A percentile compares a stretch with the other conserved stretches of the same genome.
Evolutionary conservation across 2,113 vertebrate genomes (phyloP).

Genomic region (Oreamnos americanus): DNA sequence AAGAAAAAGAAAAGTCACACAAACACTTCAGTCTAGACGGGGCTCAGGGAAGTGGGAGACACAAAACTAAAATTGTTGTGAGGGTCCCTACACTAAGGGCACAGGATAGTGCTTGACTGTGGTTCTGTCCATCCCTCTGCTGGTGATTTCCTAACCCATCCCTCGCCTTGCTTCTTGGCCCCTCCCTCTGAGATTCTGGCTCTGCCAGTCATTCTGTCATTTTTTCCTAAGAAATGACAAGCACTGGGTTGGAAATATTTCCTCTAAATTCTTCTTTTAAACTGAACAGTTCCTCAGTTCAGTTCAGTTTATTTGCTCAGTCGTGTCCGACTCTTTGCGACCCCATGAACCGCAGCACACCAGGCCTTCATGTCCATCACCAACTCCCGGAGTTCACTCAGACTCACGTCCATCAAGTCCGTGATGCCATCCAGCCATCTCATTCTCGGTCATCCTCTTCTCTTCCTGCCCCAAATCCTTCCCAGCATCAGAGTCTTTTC

Average conservation of each 20-base stretch:
- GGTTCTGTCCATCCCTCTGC: neutral
- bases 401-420: too few species aligned
- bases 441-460: too few species aligned
- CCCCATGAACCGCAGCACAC: too few species aligned
- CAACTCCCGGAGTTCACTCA: too few species aligned
- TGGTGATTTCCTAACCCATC: neutral
- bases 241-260: neutral
- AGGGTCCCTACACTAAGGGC: neutral
- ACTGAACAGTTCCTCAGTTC: neutral
- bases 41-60: neutral
- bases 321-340: too few species aligned
- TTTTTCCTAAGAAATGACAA: neutral
- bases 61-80: neutral
- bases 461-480: too few species aligned
- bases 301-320: too few species aligned
- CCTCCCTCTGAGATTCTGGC: neutral
- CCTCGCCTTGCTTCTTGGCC: neutral
- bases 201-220: neutral
- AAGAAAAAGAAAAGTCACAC: neutral
- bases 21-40: neutral
- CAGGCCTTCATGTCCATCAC: too few species aligned
- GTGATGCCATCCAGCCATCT: too few species aligned
- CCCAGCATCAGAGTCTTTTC: too few species aligned
- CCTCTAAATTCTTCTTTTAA: neutral
- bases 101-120: neutral